Conservation (phyloP, 2,888 invertebrate genomes). For the Ethmia dodecea region DNA sequence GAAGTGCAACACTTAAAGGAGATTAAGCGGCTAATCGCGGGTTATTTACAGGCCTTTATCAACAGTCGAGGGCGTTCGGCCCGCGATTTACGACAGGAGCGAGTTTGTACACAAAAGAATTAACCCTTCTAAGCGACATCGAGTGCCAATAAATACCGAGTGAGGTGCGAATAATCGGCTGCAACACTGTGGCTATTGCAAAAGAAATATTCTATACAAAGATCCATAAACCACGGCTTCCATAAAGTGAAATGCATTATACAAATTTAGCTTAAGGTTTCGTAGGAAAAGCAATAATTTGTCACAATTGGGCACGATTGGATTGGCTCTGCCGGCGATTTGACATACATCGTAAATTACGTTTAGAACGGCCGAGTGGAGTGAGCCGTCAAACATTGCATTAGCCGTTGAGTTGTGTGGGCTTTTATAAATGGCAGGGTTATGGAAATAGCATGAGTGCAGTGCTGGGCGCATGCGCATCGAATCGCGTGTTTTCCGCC, state of each 20-base stretch:
- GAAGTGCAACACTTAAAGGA: conserved; percentile 51
- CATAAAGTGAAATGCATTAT: conserved; percentile 63
- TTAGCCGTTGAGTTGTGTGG: conserved; percentile 23
- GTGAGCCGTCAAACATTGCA: conserved; percentile 37
- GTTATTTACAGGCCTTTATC: conserved; percentile 73
- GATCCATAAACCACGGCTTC: conserved; percentile 42
- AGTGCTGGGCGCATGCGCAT: conserved; percentile 65
- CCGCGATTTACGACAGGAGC: conserved; percentile 57
- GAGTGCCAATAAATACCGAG: conserved; percentile 65
- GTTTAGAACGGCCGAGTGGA: conserved; percentile 48
- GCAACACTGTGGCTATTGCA: conserved; percentile 59
- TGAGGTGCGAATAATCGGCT: conserved; percentile 59
- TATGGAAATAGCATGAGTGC: conserved; percentile 56
- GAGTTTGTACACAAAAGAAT: conserved; percentile 61
- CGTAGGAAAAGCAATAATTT: conserved; percentile 75
- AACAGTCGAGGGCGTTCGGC: conserved; percentile 48
- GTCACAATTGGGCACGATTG: conserved; percentile 76
- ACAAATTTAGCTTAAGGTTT: conserved; percentile 66
- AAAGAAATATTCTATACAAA: conserved; percentile 43
- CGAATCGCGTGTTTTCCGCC: conserved; percentile 73
- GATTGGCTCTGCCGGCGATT: conserved; percentile 72
- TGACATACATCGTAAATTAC: conserved; percentile 74
- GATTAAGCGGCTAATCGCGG: conserved; percentile 55
- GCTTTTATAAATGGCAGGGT: conserved; percentile 40
- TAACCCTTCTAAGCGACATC: conserved; percentile 66